Base-by-base conservation (phyloP, 2,888 invertebrate genomes). In the Drosophila stalkeri region DNA sequence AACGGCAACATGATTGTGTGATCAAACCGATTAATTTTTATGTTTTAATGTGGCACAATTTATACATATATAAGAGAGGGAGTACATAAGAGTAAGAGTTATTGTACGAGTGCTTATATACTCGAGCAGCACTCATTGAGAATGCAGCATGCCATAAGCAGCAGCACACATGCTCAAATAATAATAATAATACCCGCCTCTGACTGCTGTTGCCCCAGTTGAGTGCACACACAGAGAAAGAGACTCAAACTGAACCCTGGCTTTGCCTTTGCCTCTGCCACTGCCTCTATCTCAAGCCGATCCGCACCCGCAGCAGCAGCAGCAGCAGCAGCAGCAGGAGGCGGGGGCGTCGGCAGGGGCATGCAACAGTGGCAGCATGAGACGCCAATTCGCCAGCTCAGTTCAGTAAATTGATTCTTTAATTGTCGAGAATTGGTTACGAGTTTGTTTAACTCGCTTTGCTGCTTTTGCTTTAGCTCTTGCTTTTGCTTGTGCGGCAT, bases 391-490 rank as follows among this genome's bases (percentile, higher is more conserved):
- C 87, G 87, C 89, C 87, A 82, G 86, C 87, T 75, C 87, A 70
- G 85, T 84, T 89, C 77, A 80, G 89, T 86, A 86, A 86, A 86
- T 89, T 86, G 86, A 86, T 86, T 86, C 86, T 86, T 87, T 86
- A 86, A 86, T 86, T 86, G 86, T 82, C 67, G 85, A 87, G 86
- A 89, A 86, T 86, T 86, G 85, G 85, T 86, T 86, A 89, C 87
- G 84, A 86, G 85, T 86, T 89, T 67, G 82, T 66, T 84, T 84
- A 86, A 89, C 89, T 89, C 89, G 87, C 84, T 86, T 80, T 67
- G 77, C 37, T 37, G 37, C 37, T 37, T 37, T 35, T 35, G 35
- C 35, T 35, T 35, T n/a, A n/a, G n/a, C n/a, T n/a, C n/a, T 35
- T 35, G 35, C 35, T 6, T 8, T 35, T 35, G 35, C 35, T 35